Percentiles rank a stretch among this genome's conserved stretches.
Evolutionary conservation across 2,888 invertebrate genomes (phyloP).

Genomic region (Formica aserva): DNA sequence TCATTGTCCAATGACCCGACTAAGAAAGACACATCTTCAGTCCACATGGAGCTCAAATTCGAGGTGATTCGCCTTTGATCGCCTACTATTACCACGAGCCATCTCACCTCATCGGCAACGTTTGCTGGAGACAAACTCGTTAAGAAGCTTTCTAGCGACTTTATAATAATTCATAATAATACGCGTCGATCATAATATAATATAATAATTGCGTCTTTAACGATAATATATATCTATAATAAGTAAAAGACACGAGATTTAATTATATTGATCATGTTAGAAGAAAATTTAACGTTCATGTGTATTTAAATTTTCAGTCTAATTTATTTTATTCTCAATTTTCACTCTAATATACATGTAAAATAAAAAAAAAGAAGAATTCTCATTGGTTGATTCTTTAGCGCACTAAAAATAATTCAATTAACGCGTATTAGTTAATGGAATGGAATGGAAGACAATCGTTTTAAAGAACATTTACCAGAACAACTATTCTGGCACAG

Average conservation of each 20-base stretch:
- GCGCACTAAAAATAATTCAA: neutral
- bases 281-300: constrained; percentile 2
- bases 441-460: neutral
- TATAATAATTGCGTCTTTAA: constrained; percentile 21
- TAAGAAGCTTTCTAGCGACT: constrained; percentile 9
- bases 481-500: constrained; percentile 80
- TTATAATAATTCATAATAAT: constrained; percentile 11
- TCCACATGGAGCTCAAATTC: constrained; percentile 85
- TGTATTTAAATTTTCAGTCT: neutral
- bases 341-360: neutral
- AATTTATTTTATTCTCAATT: neutral
- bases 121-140: constrained; percentile 60
- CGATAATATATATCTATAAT: neutral
- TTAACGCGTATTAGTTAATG: constrained; percentile 1
- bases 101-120: constrained; percentile 85
- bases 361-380: neutral
- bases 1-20: constrained; percentile 85
- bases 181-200: neutral
- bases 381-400: neutral
- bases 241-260: neutral
- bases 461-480: constrained; percentile 52
- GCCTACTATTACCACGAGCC: constrained; percentile 85
- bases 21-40: constrained; percentile 86
- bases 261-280: neutral
- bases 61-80: constrained; percentile 85